phyloP scores from a whole-genome alignment of 2,113 vertebrate genomes.

The Leucopsar rothschildi region DNA sequence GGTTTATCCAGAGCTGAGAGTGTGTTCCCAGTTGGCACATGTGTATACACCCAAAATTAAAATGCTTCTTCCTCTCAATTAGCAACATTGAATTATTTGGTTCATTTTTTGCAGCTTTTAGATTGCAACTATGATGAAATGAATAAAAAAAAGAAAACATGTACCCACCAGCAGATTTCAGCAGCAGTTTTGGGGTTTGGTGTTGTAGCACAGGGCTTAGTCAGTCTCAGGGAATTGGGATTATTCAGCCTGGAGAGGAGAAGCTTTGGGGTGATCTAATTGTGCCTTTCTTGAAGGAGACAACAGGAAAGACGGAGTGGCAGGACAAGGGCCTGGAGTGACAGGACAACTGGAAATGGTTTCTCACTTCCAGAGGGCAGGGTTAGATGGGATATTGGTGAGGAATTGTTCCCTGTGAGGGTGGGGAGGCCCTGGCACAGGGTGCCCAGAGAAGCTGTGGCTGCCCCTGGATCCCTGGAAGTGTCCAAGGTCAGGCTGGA shows the following conservation, averaged over 20 bases:
- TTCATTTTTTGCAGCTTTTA: not conserved
- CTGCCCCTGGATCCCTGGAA: not conserved
- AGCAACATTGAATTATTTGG: not conserved
- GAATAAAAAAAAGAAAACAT: not conserved
- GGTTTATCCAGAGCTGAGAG: not conserved
- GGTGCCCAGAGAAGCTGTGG: not conserved
- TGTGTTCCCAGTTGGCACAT: rapidly evolving
- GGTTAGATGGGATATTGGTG: no score
- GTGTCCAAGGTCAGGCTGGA: not conserved
- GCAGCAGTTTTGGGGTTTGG: not conserved
- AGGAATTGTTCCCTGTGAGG: rapidly evolving
- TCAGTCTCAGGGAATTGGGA: not conserved
- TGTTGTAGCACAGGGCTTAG: not conserved
- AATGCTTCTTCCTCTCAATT: not conserved
- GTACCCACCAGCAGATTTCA: not conserved
- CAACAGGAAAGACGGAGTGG: not conserved
- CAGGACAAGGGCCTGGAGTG: not conserved
- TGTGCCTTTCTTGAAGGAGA: not conserved
- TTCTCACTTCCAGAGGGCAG: rapidly evolving
- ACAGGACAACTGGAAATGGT: not conserved
- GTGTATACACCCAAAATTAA: not conserved
- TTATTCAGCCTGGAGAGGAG: not conserved
- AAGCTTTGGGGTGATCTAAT: not conserved
- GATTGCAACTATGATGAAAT: rapidly evolving
- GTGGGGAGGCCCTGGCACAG: rapidly evolving